Evolutionary conservation across 1,140 invertebrate species (phyloP), one percentile per base, ranked within the genome.

Genomic region (Drosophila orena): DNA sequence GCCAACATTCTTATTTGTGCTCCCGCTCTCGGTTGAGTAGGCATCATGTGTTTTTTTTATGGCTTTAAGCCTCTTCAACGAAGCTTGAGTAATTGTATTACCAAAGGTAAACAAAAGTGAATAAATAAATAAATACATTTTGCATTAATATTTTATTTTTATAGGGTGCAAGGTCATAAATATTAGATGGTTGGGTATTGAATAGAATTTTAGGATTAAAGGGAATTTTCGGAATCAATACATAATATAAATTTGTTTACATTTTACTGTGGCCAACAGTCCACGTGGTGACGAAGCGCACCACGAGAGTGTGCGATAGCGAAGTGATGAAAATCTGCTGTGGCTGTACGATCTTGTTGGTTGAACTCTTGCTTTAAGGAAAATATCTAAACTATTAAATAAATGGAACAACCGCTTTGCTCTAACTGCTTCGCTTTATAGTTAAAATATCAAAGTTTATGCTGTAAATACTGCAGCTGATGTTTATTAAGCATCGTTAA

Each of bases 401-500:
- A 8, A 2, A 47, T n/a, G 20, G 2, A 24, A 24, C 14, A 24
- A 27, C 24, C 27, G 22, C 46, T 47, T 22, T n/a, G 46, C 27
- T 27, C 22, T n/a, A 47, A 47, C 17, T 44, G 15, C 42, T 12
- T 4, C 11, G 17, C 8, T 44, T 44, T 44, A 44, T 44, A 15
- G 24, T 42, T 42, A 14, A n/a, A 61, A 34, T 17, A 1, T 27
- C 17, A 3, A 42, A 42, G 59, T 42, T 59, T 59, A 42, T 59
- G 58, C 20, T 62, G 59, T 34, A 59, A 59, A 20, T 57, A 43
- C 54, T 59, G 59, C 59, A 59, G 37, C 37, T 49, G 46, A 65
- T 68, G 49, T 68, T 65, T 68, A 68, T 65, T 68, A 52, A 65
- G 43, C 37, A 24, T 43, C 46, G 60, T 68, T 68, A 65, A 65